Evolutionary conservation across 2,113 vertebrate species (phyloP).

Genomic region (Halcyon malimbica): DNA sequence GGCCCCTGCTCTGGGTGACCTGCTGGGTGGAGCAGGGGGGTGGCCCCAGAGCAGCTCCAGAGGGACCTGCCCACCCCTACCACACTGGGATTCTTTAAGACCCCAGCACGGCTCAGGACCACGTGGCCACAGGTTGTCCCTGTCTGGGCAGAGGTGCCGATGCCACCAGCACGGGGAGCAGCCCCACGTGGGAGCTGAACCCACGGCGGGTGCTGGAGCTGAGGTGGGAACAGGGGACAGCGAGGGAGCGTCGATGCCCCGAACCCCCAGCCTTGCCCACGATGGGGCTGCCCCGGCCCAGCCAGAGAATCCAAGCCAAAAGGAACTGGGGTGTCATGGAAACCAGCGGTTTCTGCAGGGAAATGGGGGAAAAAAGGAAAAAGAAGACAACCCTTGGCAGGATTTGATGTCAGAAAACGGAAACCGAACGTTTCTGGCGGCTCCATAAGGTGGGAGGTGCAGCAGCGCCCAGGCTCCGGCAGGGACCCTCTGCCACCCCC

Average conservation of each 20-base stretch:
- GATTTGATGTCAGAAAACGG: background rate
- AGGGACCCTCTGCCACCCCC: background rate
- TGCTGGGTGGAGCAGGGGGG: background rate
- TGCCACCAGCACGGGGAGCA: background rate
- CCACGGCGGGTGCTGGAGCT: fast-evolving
- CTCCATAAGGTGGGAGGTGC: background rate
- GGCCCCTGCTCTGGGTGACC: background rate
- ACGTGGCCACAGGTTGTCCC: background rate
- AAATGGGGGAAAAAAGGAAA: background rate
- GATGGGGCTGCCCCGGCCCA: background rate
- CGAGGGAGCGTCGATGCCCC: fast-evolving
- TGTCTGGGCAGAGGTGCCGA: fast-evolving
- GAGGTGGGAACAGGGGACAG: background rate
- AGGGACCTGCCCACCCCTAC: background rate
- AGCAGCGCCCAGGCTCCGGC: fast-evolving
- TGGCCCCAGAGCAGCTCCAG: background rate
- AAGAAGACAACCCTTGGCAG: background rate
- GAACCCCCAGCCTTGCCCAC: background rate
- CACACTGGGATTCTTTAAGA: background rate
- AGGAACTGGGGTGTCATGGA: background rate
- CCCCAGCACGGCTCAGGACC: background rate
- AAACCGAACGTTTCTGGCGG: fast-evolving
- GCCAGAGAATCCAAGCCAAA: background rate
- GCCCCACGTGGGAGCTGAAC: background rate
- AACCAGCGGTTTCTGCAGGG: background rate